Evolutionary conservation across 2,113 vertebrate genomes (phyloP), one percentile per base, ranked within the genome.

Genomic region (Albula glossodonta): DNA sequence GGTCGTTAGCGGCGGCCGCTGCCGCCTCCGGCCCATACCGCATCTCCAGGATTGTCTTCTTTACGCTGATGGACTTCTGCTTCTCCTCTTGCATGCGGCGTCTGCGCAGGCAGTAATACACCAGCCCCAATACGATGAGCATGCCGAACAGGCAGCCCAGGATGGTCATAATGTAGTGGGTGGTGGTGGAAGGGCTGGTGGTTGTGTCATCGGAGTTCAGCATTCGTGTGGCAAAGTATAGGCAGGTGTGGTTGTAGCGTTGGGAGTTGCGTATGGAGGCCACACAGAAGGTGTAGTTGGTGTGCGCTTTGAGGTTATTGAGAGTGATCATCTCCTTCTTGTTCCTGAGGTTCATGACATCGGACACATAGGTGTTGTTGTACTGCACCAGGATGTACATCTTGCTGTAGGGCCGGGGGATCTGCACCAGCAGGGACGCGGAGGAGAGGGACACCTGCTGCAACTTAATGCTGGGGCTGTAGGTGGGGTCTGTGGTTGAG

Each of bases 101-200:
- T 86, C 96, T 96, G 49, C 98, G 93, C 87, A 99, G 93, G 91
- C 98, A 99, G 92, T 98, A 99, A 93, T 99, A 99, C 49, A 99
- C 98, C 1, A 97, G 94, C 1, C 98, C 98, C 84, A 99, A 95
- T 50, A 99, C 97, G 12, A 99, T 97, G 89, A 99, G 97, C 98
- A 99, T 99, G 83, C 98, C 98, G 41, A 99, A 98, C 83, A 99
- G 96, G 88, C 98, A 99, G 87, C 98, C 98, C 88, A 99, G 92
- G 88, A 98, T 99, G 87, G 98, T 99, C 97, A 99, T 99, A 90
- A 99, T 99, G 92, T 99, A 99, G 92, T 99, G 98, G 0, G 97
- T 99, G 57, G 97, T 98, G 86, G 98, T 99, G 87, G 98, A 99
- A 41, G 97, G 94, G 90, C 94, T 97, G 87, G 95, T 93, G 22